A percentile compares a stretch with the other conserved stretches of the same genome.
These are phyloP conservation scores for Amazonetta brasiliensis DNA, from an alignment of 2,797 vertebrate species.

Conservation along the genomic window DNA sequence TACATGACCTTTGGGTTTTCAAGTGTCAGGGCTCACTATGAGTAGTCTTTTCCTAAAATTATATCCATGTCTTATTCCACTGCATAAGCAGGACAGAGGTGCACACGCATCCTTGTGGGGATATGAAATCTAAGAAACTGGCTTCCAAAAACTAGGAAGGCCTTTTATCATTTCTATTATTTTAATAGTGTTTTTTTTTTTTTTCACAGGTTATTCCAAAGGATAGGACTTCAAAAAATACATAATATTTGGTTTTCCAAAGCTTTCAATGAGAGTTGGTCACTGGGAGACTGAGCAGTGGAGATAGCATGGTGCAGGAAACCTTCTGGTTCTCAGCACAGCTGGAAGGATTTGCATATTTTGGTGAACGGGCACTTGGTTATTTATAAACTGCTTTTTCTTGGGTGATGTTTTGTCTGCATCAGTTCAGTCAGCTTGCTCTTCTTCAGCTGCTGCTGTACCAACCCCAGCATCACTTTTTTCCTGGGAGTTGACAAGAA, in stretches of 20 bases:
- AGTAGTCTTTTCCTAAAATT: neutral
- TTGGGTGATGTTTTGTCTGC: neutral
- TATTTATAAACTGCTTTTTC: neutral
- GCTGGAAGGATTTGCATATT: neutral
- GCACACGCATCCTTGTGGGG: no score
- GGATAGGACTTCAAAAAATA: neutral
- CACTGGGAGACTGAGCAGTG: neutral
- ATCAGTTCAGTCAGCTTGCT: neutral
- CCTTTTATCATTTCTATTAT: neutral
- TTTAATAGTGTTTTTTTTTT: neutral
- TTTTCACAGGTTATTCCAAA: neutral
- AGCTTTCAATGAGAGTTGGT: neutral
- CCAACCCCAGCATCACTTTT: neutral
- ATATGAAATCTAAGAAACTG: neutral
- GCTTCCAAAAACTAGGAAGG: neutral
- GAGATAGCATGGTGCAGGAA: fast-evolving
- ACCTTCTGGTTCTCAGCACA: neutral
- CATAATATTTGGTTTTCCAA: neutral
- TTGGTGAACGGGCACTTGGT: neutral
- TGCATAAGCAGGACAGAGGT: neutral
- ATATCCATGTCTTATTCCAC: neutral
- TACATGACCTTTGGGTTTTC: neutral
- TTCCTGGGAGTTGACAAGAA: neutral
- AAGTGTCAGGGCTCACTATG: neutral
- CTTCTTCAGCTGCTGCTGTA: neutral